Percentiles rank a stretch among this genome's conserved stretches.
Conservation (phyloP, 1,140 invertebrate genomes). For the Anastatus disparis region DNA sequence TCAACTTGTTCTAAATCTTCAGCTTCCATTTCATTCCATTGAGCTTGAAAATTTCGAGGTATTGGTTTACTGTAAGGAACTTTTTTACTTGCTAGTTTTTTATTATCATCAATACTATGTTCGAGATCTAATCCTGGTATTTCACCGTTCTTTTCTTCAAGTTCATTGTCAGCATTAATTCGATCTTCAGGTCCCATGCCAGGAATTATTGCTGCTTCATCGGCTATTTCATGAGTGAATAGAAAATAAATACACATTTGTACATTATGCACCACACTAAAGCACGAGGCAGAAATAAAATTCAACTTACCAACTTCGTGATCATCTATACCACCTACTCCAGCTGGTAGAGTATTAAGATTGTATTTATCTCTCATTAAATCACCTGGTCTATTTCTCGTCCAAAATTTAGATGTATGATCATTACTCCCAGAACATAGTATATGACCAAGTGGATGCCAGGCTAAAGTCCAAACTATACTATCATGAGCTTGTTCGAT, state of each 20-base stretch:
- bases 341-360: slow-evolving; percentile 90
- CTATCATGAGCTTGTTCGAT: slow-evolving; percentile 99
- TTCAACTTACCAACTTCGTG: slow-evolving; percentile 73
- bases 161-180: slow-evolving; percentile 73
- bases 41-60: slow-evolving; percentile 93
- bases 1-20: slow-evolving; percentile 70
- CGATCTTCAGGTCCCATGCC: slow-evolving; percentile 96
- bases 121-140: slow-evolving; percentile 92
- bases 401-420: slow-evolving; percentile 99
- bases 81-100: slow-evolving; percentile 77
- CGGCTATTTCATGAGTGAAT: slow-evolving; percentile 62
- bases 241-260: background rate
- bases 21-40: slow-evolving; percentile 88
- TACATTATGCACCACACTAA: too few relatives aligned
- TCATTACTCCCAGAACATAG: slow-evolving; percentile 98
- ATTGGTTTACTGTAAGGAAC: slow-evolving; percentile 95
- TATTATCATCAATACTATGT: slow-evolving; percentile 76
- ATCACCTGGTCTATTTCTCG: slow-evolving; percentile 97
- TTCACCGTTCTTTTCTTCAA: slow-evolving; percentile 57
- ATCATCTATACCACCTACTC: slow-evolving; percentile 77
- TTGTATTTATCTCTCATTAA: slow-evolving; percentile 97
- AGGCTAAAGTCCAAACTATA: slow-evolving; percentile 98
- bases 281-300: too few relatives aligned
- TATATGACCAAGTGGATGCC: slow-evolving; percentile 99
- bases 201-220: slow-evolving; percentile 85